These are phyloP conservation scores for Andricus quercusramuli DNA, from an alignment of 2,888 invertebrate genomes.

Conservation along the genomic window DNA sequence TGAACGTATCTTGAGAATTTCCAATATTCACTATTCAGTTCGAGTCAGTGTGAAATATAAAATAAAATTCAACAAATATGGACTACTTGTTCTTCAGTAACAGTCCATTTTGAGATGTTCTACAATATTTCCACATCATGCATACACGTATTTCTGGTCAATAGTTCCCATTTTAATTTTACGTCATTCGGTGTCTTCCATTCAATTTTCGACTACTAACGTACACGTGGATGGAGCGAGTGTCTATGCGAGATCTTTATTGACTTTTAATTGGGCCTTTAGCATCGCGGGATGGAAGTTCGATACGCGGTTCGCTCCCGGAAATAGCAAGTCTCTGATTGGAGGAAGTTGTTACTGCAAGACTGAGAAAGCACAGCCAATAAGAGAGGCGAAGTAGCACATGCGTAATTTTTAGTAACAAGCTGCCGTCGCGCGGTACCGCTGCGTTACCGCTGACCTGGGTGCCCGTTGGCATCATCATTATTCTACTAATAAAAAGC, in stretches of 20 bases:
- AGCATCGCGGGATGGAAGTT: background rate
- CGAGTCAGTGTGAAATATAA: background rate
- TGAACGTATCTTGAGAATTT: background rate
- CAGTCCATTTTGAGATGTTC: background rate
- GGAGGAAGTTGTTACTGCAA: background rate
- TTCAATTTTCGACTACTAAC: background rate
- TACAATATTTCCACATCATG: background rate
- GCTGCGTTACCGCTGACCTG: slow-evolving; percentile 46
- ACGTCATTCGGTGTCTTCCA: background rate
- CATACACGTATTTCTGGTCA: background rate
- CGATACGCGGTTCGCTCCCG: background rate
- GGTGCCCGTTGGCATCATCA: slow-evolving; percentile 45
- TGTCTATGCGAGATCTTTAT: background rate
- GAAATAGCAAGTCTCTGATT: slow-evolving; percentile 16
- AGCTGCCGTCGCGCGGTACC: slow-evolving; percentile 46
- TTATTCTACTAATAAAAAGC: slow-evolving; percentile 45
- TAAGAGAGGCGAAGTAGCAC: slow-evolving; percentile 30
- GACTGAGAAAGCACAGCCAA: background rate
- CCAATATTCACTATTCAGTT: background rate
- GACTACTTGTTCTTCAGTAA: background rate
- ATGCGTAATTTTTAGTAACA: slow-evolving; percentile 48
- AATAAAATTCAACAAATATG: background rate
- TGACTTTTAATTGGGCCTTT: slow-evolving; percentile 1
- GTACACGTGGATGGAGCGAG: background rate
- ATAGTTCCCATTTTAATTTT: background rate